These are phyloP conservation scores for Gopherus evgoodei DNA, from an alignment of 2,113 vertebrate genomes.

Conservation along the genomic window DNA sequence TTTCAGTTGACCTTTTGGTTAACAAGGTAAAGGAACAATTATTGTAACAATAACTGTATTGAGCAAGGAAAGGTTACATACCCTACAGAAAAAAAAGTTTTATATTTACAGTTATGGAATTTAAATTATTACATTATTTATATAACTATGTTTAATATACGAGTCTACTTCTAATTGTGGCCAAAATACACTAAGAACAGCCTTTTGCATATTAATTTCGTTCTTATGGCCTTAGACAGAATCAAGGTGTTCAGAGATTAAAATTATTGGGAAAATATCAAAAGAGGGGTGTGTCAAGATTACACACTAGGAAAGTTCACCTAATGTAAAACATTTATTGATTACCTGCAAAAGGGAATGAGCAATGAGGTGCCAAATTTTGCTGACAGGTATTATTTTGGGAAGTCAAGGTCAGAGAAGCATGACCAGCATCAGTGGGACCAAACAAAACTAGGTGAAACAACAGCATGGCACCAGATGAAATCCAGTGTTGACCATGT, in stretches of 20 bases:
- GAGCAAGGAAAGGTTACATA: background rate
- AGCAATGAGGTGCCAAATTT: background rate
- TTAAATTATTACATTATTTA: background rate
- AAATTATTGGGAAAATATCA: no score
- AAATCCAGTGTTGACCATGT: background rate
- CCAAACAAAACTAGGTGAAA: background rate
- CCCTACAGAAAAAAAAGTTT: background rate
- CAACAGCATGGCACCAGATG: background rate
- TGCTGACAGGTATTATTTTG: background rate
- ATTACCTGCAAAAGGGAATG: background rate
- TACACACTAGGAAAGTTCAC: no score
- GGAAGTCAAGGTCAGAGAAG: background rate
- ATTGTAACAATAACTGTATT: background rate
- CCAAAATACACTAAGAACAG: background rate
- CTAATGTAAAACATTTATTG: no score
- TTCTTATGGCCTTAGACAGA: no score
- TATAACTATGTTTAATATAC: background rate
- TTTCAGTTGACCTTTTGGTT: slow-evolving; percentile 22
- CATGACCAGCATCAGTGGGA: background rate
- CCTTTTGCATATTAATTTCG: no score
- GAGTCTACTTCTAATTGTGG: background rate
- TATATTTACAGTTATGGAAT: background rate
- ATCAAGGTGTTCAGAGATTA: no score
- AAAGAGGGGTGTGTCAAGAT: no score
- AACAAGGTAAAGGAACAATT: background rate